These are phyloP conservation scores for Beaufortia kweichowensis DNA, from an alignment of 2,113 vertebrate species.

Conservation along the genomic window DNA sequence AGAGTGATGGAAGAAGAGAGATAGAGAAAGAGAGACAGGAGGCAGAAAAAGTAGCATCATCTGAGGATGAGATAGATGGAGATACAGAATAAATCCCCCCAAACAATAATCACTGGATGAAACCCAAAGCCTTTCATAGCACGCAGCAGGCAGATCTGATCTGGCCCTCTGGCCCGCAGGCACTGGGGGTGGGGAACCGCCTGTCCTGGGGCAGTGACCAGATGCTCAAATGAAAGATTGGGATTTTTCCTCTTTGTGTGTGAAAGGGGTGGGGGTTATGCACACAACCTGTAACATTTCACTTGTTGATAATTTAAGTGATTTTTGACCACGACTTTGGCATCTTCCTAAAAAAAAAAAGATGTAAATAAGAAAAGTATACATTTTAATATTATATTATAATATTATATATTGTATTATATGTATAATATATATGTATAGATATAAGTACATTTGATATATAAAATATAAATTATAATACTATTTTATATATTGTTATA, in stretches of 20 bases:
- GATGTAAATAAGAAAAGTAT: not conserved
- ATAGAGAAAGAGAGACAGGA: constrained; percentile 15
- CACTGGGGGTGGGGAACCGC: constrained; percentile 59
- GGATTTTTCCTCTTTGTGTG: constrained; percentile 58
- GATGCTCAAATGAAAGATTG: constrained; percentile 68
- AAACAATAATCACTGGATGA: constrained; percentile 54
- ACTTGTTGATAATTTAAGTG: constrained; percentile 52
- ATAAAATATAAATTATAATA: too few species aligned
- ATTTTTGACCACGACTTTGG: not conserved
- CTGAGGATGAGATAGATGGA: constrained; percentile 68
- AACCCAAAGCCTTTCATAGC: constrained; percentile 52
- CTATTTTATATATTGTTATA: too few species aligned
- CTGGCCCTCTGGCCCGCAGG: constrained; percentile 58
- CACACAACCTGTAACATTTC: constrained; percentile 55
- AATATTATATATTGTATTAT: too few species aligned
- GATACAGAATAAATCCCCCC: constrained; percentile 58
- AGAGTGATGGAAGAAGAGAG: constrained; percentile 24
- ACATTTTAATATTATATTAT: not conserved
- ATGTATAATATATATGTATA: too few species aligned
- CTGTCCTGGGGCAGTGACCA: constrained; percentile 71
- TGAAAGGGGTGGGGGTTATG: constrained; percentile 34
- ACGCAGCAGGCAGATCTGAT: constrained; percentile 54
- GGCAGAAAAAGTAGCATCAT: constrained; percentile 61
- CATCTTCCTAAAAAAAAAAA: not conserved
- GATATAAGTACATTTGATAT: too few species aligned